These are phyloP conservation scores for Chaenocephalus aceratus DNA, from an alignment of 2,113 vertebrate species.

Conservation along the genomic window DNA sequence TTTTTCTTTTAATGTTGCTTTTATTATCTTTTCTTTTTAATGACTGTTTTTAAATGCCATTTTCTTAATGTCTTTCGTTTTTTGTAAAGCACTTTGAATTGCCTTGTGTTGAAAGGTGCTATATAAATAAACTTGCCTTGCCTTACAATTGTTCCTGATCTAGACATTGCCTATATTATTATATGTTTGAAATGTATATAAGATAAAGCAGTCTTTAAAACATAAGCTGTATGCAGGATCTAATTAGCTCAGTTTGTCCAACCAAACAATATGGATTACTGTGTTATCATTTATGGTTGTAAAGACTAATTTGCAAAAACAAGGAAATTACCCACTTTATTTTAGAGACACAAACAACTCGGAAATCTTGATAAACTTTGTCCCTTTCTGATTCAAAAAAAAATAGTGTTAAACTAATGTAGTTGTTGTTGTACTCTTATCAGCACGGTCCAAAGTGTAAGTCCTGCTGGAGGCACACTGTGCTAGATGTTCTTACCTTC, in stretches of 20 bases:
- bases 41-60: no score
- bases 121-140: no score
- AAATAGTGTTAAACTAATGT: background rate
- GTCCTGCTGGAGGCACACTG: background rate
- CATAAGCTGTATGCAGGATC: background rate
- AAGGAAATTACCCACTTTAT: background rate
- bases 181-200: no score
- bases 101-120: no score
- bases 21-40: no score
- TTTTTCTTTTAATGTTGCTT: no score
- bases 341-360: background rate
- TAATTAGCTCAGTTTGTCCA: background rate
- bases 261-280: background rate
- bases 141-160: no score
- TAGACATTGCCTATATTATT: no score
- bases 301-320: background rate
- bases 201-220: no score
- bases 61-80: no score
- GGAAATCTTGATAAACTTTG: background rate
- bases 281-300: background rate
- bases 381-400: background rate
- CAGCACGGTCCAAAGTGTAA: constrained; percentile 55
- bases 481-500: background rate
- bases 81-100: no score
- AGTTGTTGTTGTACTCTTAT: constrained; percentile 53